phyloP scores from a whole-genome alignment of 2,113 vertebrate species.

The Ptyas mucosa region DNA sequence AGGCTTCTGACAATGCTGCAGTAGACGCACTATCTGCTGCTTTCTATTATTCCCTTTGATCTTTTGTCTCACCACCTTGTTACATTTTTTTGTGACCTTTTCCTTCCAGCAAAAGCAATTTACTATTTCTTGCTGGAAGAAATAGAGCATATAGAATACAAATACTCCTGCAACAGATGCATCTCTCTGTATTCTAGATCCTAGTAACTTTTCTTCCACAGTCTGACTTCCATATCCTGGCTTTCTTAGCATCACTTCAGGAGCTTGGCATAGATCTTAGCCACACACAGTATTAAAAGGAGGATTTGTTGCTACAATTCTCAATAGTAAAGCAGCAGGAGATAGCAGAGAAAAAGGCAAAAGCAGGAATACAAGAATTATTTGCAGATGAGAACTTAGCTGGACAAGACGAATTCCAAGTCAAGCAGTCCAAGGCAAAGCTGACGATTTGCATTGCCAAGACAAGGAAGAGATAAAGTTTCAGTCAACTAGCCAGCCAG shows the following conservation, averaged over 20 bases:
- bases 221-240: not conserved
- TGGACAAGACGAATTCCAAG: not conserved
- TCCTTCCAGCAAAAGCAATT: not conserved
- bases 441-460: not conserved
- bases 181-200: not conserved
- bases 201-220: not conserved
- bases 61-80: not conserved
- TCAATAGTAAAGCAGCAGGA: not conserved
- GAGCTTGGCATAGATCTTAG: not conserved
- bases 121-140: not conserved
- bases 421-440: not conserved
- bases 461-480: not conserved
- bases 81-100: not conserved
- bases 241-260: not conserved
- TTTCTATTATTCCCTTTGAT: not conserved
- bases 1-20: not conserved
- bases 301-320: not conserved
- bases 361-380: not conserved
- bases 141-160: not conserved
- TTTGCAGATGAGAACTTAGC: not conserved
- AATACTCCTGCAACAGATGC: not conserved
- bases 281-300: not conserved
- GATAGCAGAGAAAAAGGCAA: not conserved
- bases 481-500: not conserved
- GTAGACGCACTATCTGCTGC: not conserved